A percentile compares a stretch with the other conserved stretches of the same genome.
Conservation (phyloP, 1,140 invertebrate genomes). For the Onthophagus taurus region DNA sequence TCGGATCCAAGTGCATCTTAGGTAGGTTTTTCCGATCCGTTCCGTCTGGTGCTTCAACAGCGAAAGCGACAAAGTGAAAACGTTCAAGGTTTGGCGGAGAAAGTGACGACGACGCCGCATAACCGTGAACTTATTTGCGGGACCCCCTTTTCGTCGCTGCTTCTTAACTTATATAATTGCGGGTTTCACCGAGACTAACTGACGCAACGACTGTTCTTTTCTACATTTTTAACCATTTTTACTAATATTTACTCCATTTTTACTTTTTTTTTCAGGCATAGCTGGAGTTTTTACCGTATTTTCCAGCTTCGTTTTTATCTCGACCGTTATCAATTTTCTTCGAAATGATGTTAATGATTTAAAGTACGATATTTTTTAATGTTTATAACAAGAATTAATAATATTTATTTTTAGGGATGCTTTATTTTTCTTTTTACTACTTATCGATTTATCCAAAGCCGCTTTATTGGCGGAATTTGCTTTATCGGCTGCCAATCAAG, state of each 20-base stretch:
- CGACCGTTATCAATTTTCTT: constrained; percentile 71
- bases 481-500: constrained; percentile 63
- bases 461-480: constrained; percentile 81
- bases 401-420: constrained; percentile 51
- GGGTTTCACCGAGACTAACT: background rate
- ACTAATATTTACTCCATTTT: background rate
- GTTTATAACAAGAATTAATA: background rate
- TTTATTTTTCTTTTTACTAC: constrained; percentile 81
- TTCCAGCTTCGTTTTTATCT: constrained; percentile 81
- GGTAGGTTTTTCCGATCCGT: no score
- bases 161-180: background rate
- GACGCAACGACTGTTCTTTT: background rate
- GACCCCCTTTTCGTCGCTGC: background rate
- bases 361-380: constrained; percentile 15
- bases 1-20: constrained; percentile 82
- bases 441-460: constrained; percentile 91
- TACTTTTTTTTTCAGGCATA: constrained; percentile 52
- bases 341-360: constrained; percentile 36
- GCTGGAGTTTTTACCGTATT: constrained; percentile 78
- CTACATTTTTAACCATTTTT: background rate
- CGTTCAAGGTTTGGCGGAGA: constrained; percentile 2
- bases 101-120: constrained; percentile 6
- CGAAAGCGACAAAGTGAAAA: constrained; percentile 9
- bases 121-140: constrained; percentile 9
- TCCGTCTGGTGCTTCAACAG: background rate